Evolutionary conservation across 2,888 invertebrate species (phyloP), one percentile per base, ranked within the genome.

Genomic region (Chrysolina haemoptera): DNA sequence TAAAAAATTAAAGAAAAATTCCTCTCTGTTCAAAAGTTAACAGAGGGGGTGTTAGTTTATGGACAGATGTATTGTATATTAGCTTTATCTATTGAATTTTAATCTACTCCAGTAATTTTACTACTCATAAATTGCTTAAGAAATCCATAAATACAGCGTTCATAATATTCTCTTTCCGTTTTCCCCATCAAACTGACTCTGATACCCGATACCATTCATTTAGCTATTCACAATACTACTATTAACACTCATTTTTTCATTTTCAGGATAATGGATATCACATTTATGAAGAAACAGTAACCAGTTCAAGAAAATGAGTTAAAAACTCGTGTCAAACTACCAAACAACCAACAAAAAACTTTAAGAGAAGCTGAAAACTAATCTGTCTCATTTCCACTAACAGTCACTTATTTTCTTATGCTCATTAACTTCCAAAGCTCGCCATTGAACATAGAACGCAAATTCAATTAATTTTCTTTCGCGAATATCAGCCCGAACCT

Each of bases 401-500:
- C 18, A 22, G 18, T 20, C 5, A 22, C 14, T n/a, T 6, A 27
- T 16, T 14, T 59, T 8, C 59, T 14, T 22, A 59, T 35, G 35
- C 59, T 59, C 59, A 50, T 40, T 12, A 62, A 53, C 64, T 22
- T 27, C 53, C 10, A 18, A 53, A 43, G n/a, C n/a, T 20, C 55
- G 35, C 55, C 3, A 18, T 11, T 12, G 3, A 27, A 59, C 8
- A 27, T 40, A 53, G 53, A 64, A 59, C 40, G 67, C 22, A 59
- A 50, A 66, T 59, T 67, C 66, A 73, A 73, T 73, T 70, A 70
- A 70, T 66, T 68, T 65, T 50, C 65, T 68, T 65, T 66, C 50
- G 40, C 65, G 50, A 50, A 35, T 0, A 40, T 55, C 46, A 41
- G 55, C 64, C n/a, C 41, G 48, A 62, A 68, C 46, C 16, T 59